These are phyloP conservation scores for Misgurnus anguillicaudatus DNA, from an alignment of 2,113 vertebrate species.

Conservation along the genomic window DNA sequence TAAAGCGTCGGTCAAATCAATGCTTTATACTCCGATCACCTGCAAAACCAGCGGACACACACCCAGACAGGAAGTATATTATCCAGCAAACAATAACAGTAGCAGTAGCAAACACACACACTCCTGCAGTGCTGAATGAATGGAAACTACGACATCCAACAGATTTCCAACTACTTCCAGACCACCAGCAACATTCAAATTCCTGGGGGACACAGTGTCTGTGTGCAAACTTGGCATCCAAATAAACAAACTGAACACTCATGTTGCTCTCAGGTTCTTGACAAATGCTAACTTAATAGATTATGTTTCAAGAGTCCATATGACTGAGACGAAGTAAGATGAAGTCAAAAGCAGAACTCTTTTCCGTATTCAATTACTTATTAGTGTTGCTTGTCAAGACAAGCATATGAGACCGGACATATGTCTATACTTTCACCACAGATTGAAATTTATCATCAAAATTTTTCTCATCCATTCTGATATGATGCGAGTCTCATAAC, in stretches of 20 bases:
- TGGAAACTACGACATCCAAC: slow-evolving; percentile 51
- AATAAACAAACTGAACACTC: slow-evolving; percentile 27
- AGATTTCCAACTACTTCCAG: slow-evolving; percentile 48
- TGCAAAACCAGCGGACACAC: neutral
- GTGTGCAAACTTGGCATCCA: slow-evolving; percentile 15
- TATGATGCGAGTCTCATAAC: no score
- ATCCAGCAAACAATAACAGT: slow-evolving; percentile 46
- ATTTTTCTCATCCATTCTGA: no score
- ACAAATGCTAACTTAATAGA: slow-evolving; percentile 9
- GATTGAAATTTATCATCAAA: no score
- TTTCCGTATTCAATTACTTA: neutral
- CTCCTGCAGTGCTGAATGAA: slow-evolving; percentile 31
- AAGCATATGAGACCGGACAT: no score
- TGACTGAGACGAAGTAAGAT: neutral
- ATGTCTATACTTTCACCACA: no score
- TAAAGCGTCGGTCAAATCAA: neutral
- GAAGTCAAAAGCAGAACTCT: neutral
- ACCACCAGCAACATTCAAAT: slow-evolving; percentile 34
- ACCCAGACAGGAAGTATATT: slow-evolving; percentile 38
- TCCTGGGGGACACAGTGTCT: neutral
- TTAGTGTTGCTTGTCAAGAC: neutral
- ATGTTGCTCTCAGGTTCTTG: neutral
- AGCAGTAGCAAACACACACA: slow-evolving; percentile 14
- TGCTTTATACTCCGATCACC: neutral
- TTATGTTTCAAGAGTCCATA: slow-evolving; percentile 16